A percentile compares a stretch with the other conserved stretches of the same genome.
Conservation (phyloP, 2,113 vertebrate genomes). For the Perognathus longimembris region DNA sequence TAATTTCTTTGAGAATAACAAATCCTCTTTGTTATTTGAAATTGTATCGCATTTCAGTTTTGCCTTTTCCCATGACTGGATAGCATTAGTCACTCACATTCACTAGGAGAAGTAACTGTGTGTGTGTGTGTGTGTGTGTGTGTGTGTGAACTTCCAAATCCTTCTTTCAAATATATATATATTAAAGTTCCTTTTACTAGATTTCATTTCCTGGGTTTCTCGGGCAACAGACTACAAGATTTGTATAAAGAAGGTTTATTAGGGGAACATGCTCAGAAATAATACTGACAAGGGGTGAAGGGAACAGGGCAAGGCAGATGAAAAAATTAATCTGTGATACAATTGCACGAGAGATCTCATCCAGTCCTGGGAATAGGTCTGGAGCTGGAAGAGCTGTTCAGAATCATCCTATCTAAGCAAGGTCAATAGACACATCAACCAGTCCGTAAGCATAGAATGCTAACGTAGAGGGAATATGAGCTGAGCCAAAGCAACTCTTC, state of each 20-base stretch:
- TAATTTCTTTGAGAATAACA: constrained; percentile 3
- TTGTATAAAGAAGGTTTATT: neutral
- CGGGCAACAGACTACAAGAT: constrained; percentile 39
- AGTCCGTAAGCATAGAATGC: neutral
- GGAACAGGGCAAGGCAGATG: neutral
- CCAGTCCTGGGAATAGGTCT: neutral
- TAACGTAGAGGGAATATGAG: neutral
- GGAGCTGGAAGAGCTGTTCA: neutral
- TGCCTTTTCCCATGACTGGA: constrained; percentile 41
- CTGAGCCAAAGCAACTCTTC: neutral
- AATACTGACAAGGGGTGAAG: neutral
- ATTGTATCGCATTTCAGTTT: constrained; percentile 28
- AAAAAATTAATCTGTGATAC: neutral
- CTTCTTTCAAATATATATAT: constrained; percentile 41
- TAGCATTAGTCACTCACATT: constrained; percentile 47
- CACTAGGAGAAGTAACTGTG: neutral
- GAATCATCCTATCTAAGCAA: neutral
- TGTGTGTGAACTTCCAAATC: neutral
- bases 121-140: no score
- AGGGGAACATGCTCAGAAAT: no score
- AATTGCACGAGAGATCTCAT: neutral
- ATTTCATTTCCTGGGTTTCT: neutral
- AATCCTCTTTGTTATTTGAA: constrained; percentile 32
- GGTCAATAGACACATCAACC: neutral
- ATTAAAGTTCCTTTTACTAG: constrained; percentile 19